Evolutionary conservation across 1,140 invertebrate genomes (phyloP).

Genomic region (Ridgeia piscesae): DNA sequence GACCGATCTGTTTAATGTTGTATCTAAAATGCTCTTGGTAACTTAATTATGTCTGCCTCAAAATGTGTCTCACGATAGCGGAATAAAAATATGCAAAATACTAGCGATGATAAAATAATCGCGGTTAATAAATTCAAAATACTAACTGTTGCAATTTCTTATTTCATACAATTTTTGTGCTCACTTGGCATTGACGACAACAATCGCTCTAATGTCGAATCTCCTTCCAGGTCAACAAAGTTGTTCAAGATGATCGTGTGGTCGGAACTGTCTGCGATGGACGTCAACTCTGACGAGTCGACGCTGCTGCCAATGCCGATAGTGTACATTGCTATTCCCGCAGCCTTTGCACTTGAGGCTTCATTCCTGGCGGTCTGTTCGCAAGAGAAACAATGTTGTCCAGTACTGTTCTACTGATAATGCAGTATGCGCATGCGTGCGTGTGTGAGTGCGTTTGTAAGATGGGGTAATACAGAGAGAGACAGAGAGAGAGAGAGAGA

Average conservation of each 20-base stretch:
- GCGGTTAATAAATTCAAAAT: neutral
- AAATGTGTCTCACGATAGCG: neutral
- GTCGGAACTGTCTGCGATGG: constrained; percentile 27
- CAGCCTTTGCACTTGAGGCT: neutral
- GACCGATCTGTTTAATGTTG: neutral
- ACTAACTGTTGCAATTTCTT: neutral
- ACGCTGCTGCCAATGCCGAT: constrained; percentile 32
- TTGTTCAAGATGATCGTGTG: neutral
- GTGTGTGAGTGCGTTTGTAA: too few relatives aligned
- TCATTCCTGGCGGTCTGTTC: neutral
- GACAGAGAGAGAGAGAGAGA: too few relatives aligned
- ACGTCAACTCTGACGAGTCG: constrained; percentile 33
- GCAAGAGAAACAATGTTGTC: neutral
- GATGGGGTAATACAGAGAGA: too few relatives aligned
- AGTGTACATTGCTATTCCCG: constrained; percentile 28
- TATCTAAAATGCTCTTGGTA: neutral
- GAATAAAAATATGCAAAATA: too few relatives aligned
- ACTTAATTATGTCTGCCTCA: neutral
- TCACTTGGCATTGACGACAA: neutral
- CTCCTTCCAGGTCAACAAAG: neutral
- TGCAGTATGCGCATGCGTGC: too few relatives aligned
- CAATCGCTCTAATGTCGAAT: neutral
- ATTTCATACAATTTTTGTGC: neutral
- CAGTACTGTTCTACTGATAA: neutral
- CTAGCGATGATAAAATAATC: neutral